These are phyloP conservation scores for Drosophila stalkeri DNA, from an alignment of 2,888 invertebrate species.

Conservation along the genomic window DNA sequence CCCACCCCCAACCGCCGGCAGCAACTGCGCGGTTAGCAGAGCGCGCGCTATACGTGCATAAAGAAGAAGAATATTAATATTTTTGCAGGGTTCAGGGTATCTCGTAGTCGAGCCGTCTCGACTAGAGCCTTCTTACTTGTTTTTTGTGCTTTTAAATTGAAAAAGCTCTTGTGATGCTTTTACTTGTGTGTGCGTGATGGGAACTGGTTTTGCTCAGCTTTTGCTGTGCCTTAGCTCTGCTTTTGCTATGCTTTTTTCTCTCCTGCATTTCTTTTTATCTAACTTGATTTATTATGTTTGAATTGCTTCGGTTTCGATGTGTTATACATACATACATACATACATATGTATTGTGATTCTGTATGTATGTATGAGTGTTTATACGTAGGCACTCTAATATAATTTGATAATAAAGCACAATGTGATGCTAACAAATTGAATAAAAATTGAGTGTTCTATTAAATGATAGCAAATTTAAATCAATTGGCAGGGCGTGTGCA, in stretches of 20 bases:
- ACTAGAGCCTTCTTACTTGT: too few relatives aligned
- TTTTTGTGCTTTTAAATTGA: constrained; percentile 7
- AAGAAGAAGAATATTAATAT: too few relatives aligned
- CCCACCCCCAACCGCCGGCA: too few relatives aligned
- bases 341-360: neutral
- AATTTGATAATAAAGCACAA: neutral
- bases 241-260: too few relatives aligned
- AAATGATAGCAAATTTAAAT: neutral
- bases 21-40: too few relatives aligned
- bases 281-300: constrained; percentile 1
- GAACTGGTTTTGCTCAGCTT: constrained; percentile 2
- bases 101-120: too few relatives aligned
- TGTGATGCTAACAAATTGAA: constrained; percentile 2
- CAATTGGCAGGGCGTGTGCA: neutral
- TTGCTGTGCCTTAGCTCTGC: neutral
- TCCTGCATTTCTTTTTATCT: neutral
- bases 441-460: neutral
- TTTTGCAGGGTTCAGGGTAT: too few relatives aligned
- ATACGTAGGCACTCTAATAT: neutral
- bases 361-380: neutral
- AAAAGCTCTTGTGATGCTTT: constrained; percentile 18
- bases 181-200: neutral
- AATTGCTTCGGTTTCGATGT: neutral
- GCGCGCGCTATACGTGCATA: too few relatives aligned
- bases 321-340: neutral